Percentiles rank a stretch among this genome's conserved stretches.
phyloP scores from a whole-genome alignment of 1,140 invertebrate species.

The Acromyrmex echinatior region DNA sequence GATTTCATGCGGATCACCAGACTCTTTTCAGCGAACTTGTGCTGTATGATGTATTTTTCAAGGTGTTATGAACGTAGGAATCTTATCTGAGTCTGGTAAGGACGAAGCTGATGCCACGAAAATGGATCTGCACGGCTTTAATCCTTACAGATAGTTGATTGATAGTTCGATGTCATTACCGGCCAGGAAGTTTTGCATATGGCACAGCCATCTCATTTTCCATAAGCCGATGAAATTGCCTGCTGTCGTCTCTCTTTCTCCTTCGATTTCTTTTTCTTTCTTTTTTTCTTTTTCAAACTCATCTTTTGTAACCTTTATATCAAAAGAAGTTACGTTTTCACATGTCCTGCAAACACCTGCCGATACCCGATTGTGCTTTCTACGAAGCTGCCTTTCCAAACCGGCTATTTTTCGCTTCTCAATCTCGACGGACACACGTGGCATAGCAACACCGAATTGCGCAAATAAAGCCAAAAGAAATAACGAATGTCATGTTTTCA shows the following conservation, averaged over 20 bases:
- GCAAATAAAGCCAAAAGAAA: not conserved
- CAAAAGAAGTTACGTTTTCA: constrained; percentile 35
- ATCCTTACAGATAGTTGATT: constrained; percentile 31
- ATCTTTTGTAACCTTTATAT: constrained; percentile 19
- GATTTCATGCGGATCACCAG: constrained; percentile 45
- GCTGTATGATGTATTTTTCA: constrained; percentile 33
- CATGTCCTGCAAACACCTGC: constrained; percentile 21
- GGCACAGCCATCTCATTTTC: not conserved
- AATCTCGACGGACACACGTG: constrained; percentile 2
- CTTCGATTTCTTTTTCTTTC: not conserved
- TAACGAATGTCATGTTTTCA: not conserved
- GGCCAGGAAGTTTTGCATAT: constrained; percentile 33
- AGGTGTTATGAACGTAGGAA: not conserved
- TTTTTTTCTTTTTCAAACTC: not conserved
- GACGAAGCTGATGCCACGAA: not conserved
- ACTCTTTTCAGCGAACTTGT: constrained; percentile 38
- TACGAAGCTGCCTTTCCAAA: constrained; percentile 8
- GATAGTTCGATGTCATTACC: constrained; percentile 41
- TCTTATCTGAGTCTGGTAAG: constrained; percentile 37
- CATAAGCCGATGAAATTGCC: constrained; percentile 15
- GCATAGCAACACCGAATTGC: constrained; percentile 24
- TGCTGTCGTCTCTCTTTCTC: not conserved
- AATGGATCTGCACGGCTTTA: constrained; percentile 3
- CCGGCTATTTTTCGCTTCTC: constrained; percentile 30
- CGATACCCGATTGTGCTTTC: constrained; percentile 29